Percentiles rank a stretch among this genome's conserved stretches.
phyloP scores from a whole-genome alignment of 2,113 vertebrate species.

The Furnarius figulus region DNA sequence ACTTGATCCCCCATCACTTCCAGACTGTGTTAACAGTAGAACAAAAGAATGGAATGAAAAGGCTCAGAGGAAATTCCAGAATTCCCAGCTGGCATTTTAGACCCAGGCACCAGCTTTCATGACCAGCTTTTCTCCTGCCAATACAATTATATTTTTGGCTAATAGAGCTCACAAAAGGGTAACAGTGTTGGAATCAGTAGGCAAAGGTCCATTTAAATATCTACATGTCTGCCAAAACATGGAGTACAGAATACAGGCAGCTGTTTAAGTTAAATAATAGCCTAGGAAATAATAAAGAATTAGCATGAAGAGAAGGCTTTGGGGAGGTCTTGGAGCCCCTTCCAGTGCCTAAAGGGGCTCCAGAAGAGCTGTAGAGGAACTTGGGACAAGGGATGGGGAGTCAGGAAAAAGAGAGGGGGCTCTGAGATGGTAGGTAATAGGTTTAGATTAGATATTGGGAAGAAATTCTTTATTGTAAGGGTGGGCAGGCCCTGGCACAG shows the following conservation, averaged over 20 bases:
- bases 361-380: not conserved
- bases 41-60: not conserved
- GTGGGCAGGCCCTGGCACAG: not conserved
- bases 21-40: not conserved
- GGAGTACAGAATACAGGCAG: not conserved
- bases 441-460: not conserved
- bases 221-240: not conserved
- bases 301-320: not conserved
- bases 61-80: not conserved
- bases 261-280: not conserved
- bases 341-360: not conserved
- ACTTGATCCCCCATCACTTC: not conserved
- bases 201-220: not conserved
- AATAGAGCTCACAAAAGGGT: not conserved
- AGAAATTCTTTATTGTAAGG: rapidly evolving
- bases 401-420: not conserved
- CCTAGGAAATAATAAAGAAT: not conserved
- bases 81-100: not conserved
- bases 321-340: not conserved
- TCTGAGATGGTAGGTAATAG: not conserved
- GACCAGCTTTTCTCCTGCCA: not conserved
- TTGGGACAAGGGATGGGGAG: not conserved
- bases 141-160: not conserved
- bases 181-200: not conserved
- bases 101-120: not conserved